Evolutionary conservation across 2,888 invertebrate genomes (phyloP).

Genomic region (Fragum sueziense): DNA sequence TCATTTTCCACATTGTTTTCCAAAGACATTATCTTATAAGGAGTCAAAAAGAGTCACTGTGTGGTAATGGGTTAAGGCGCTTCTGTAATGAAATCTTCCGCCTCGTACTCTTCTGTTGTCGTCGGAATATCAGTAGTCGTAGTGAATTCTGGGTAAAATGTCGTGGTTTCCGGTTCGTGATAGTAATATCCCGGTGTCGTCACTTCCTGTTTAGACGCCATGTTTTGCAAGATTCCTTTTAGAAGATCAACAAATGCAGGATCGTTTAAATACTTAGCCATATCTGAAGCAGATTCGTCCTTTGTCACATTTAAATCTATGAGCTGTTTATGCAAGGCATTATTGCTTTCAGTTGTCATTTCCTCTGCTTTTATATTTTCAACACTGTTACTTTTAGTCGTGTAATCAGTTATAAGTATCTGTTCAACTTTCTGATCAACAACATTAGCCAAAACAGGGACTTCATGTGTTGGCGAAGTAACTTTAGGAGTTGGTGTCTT

Average conservation of each 20-base stretch:
- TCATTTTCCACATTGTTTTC: too few species aligned
- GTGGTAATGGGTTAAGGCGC: not conserved
- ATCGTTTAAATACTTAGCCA: slow-evolving; percentile 5
- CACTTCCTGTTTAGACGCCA: not conserved
- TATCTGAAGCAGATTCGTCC: not conserved
- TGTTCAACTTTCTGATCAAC: not conserved
- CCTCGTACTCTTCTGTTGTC: slow-evolving; percentile 5
- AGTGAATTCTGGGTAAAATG: not conserved
- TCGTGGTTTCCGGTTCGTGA: slow-evolving; percentile 8
- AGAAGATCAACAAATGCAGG: slow-evolving; percentile 3
- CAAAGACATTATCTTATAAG: too few species aligned
- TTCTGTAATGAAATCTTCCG: slow-evolving; percentile 1
- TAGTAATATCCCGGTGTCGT: not conserved
- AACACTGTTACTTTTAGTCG: not conserved
- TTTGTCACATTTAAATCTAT: not conserved
- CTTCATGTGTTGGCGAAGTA: not conserved
- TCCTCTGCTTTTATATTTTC: not conserved
- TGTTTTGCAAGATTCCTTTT: not conserved
- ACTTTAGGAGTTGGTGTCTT: not conserved
- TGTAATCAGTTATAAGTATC: not conserved
- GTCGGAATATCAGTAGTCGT: not conserved
- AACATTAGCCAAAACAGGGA: not conserved
- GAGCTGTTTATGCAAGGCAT: not conserved
- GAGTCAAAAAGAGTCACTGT: too few species aligned
- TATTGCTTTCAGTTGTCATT: not conserved